Conservation (phyloP, 1,140 invertebrate genomes). For the Stegodyphus dumicola region DNA sequence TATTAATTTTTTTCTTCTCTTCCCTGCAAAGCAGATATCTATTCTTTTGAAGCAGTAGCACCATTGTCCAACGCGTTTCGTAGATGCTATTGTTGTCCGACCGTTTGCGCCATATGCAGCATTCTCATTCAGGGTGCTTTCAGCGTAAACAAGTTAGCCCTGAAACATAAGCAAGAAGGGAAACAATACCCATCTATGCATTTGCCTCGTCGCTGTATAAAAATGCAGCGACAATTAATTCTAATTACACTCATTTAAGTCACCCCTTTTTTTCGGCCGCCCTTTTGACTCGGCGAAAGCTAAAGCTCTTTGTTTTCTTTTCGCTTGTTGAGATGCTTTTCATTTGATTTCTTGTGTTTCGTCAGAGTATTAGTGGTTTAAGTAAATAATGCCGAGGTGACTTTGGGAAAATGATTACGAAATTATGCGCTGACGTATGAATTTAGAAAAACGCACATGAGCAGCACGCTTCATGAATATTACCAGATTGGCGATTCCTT, state of each 20-base stretch:
- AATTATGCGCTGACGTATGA: no score
- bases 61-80: slow-evolving; percentile 31
- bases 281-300: not conserved
- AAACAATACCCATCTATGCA: slow-evolving; percentile 43
- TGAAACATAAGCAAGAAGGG: slow-evolving; percentile 2
- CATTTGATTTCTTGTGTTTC: not conserved
- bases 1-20: not conserved
- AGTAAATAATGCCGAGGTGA: no score
- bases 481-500: no score
- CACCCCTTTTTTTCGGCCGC: not conserved
- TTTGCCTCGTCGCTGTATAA: slow-evolving; percentile 21
- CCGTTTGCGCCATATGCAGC: not conserved
- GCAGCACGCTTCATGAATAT: no score
- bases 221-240: slow-evolving; percentile 42
- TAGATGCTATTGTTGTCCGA: not conserved
- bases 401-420: no score
- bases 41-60: slow-evolving; percentile 13
- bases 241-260: slow-evolving; percentile 49
- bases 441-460: no score
- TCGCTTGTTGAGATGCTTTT: slow-evolving; percentile 35
- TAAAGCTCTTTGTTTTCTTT: slow-evolving; percentile 17
- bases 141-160: slow-evolving; percentile 34
- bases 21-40: not conserved
- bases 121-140: slow-evolving; percentile 9
- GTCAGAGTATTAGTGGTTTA: not conserved